These are phyloP conservation scores for Trichoplax adhaerens DNA, from an alignment of 37 sponge, comb jelly and placozoan genomes.

Conservation along the genomic window DNA sequence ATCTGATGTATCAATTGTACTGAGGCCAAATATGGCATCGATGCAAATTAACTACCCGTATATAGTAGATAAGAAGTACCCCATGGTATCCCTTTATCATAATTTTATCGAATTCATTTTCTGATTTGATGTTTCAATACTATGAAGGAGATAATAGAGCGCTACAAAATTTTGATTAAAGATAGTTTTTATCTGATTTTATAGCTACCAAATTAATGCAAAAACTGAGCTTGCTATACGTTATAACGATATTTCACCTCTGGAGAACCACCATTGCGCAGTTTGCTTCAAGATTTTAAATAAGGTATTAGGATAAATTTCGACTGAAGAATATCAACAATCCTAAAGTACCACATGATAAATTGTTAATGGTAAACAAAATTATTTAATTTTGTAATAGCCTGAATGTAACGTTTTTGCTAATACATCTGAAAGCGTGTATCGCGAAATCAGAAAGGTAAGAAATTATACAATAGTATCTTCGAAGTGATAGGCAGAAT, in stretches of 20 bases:
- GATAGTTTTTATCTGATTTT: not conserved
- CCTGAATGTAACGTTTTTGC: conserved; percentile 54
- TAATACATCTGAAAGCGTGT: conserved; percentile 17
- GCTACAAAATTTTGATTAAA: too few relatives aligned
- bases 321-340: not conserved
- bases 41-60: too few relatives aligned
- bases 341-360: not conserved
- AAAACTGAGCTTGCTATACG: conserved; percentile 62
- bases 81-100: too few relatives aligned
- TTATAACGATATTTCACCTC: conserved; percentile 80
- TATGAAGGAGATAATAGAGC: too few relatives aligned
- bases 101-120: too few relatives aligned
- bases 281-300: conserved; percentile 57
- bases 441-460: conserved; percentile 31
- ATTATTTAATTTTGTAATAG: not conserved
- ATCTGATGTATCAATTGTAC: too few relatives aligned
- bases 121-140: too few relatives aligned
- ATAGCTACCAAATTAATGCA: conserved; percentile 72
- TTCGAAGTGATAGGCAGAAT: not conserved
- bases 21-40: too few relatives aligned
- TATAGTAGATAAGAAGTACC: too few relatives aligned
- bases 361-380: not conserved
- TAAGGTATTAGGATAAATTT: conserved; percentile 17
- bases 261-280: conserved; percentile 87
- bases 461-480: conserved; percentile 4